Base-by-base conservation (phyloP, 2,797 vertebrate species). In the Euphonia xanthogaster region DNA sequence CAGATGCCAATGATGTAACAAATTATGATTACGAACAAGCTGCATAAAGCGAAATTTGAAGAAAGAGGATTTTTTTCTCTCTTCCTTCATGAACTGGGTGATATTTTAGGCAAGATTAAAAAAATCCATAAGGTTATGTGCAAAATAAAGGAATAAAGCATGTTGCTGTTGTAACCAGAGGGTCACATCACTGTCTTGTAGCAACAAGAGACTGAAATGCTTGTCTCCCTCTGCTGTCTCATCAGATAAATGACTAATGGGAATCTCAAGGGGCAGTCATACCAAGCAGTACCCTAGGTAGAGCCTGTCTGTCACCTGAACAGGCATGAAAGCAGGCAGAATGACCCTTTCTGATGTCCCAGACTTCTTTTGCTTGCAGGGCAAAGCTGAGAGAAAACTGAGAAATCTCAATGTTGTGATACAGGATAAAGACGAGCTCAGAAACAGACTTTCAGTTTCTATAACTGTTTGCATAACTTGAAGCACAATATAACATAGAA, bases 401-500 rank as follows among this genome's bases (percentile, higher is more conserved):
- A 81, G 71, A 87, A 78, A 71, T 55, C 45, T 33, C 30, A 35
- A 16, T 10, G 23, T 17, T 74, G 25, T 14, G 33, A 28, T 28
- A 40, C 20, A 23, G 50, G 71, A 53, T 4, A 85, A 42, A 60
- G 50, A 68, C 24, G 45, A 81, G 54, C 12, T 68, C 48, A 60
- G 66, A 67, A 78, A 55, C 7, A 76, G 9, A 53, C 9, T 20
- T 57, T 12, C 44, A 12, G 27, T 44, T 73, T 50, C 72, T 39
- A 1, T 5, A 78, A 42, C 14, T n/a, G 17, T 18, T 54, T 0
- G 0, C 15, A 70, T 72, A 53, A 45, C 12, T 5, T 20, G 42
- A 67, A 77, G 14, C 14, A 45, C 15, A 60, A 2, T 33, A 44
- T 53, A 83, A 66, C 22, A 58, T 28, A 66, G 44, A 80, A 20